Base-by-base conservation (phyloP, 2,113 vertebrate species). In the Cebus imitator region DNA sequence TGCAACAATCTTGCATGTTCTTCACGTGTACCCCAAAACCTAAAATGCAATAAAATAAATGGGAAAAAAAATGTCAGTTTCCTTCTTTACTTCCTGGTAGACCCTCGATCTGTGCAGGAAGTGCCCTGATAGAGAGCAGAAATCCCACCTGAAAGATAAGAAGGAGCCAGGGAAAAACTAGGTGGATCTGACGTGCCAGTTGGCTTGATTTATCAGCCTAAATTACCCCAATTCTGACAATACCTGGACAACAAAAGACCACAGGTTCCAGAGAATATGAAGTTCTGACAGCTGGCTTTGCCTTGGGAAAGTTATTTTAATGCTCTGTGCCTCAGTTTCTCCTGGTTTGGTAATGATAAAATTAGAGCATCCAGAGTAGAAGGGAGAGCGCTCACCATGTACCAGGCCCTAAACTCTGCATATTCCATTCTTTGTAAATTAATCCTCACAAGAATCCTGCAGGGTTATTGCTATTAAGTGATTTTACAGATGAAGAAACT, bases 41-140 rank as follows among this genome's bases (percentile, higher is more conserved):
- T 40, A 40, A 40, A 40, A 40, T 40, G 37, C 37, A 40, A 40
- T 40, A 40, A 40, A 40, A 40, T 40, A 40, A 40, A 40, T 40
- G 37, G 3, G 37, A 40, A 40, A 40, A 40, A 40, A 72, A 37
- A 13, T 2, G 2, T 30, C 52, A n/a, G 25, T 10, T 35, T 21
- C 30, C 50, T 48, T 52, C 55, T 48, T 76, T 37, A 11, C 52
- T 76, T 30, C 50, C n/a, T 50, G 30, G 18, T 21, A 27, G 58
- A 30, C 21, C 55, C 50, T 8, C 16, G 25, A 20, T 78, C 86
- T 37, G 18, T n/a, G 23, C 21, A 57, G 82, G n/a, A 76, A 13
- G 18, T 5, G 23, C 18, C 37, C 48, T 3, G 5, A 52, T 0
- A 0, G 21, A 48, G 21, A 30, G 2, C 1, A 0, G 55, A 55